Evolutionary conservation across 1,140 invertebrate species (phyloP).

Genomic region (Lepeophtheirus salmonis): DNA sequence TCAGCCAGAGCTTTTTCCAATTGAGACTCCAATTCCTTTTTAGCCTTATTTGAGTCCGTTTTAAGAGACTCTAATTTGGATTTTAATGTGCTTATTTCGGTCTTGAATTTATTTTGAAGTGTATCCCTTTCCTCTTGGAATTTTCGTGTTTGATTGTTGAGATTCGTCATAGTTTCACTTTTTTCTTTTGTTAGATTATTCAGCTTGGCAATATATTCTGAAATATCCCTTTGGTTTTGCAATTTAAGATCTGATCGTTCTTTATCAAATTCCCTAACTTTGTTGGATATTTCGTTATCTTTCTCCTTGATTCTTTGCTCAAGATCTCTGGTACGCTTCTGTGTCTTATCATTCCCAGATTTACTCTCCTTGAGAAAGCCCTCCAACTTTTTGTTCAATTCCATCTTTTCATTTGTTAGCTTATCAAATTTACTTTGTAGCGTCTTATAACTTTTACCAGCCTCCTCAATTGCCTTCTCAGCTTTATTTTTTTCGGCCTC

Average conservation of each 20-base stretch:
- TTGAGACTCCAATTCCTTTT: background rate
- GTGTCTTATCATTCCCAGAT: background rate
- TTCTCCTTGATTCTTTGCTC: background rate
- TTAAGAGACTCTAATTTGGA: background rate
- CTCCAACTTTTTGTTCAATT: background rate
- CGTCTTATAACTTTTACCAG: background rate
- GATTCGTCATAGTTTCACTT: background rate
- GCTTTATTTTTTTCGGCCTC: background rate
- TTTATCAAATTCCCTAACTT: background rate
- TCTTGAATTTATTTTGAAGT: too few species aligned
- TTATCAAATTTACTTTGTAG: background rate
- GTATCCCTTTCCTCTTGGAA: background rate
- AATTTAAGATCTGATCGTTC: background rate
- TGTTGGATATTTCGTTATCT: background rate
- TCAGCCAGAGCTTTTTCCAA: too few species aligned
- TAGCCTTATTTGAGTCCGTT: background rate
- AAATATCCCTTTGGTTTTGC: background rate
- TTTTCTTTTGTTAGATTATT: background rate
- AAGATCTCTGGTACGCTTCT: background rate
- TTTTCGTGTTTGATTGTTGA: background rate
- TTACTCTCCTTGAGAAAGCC: background rate
- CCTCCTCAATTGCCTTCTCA: constrained; percentile 3
- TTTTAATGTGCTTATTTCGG: too few species aligned
- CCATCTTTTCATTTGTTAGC: background rate
- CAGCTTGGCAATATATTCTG: background rate